Evolutionary conservation across 2,797 vertebrate species (phyloP).

Genomic region (Lepilemur septentrionalis): DNA sequence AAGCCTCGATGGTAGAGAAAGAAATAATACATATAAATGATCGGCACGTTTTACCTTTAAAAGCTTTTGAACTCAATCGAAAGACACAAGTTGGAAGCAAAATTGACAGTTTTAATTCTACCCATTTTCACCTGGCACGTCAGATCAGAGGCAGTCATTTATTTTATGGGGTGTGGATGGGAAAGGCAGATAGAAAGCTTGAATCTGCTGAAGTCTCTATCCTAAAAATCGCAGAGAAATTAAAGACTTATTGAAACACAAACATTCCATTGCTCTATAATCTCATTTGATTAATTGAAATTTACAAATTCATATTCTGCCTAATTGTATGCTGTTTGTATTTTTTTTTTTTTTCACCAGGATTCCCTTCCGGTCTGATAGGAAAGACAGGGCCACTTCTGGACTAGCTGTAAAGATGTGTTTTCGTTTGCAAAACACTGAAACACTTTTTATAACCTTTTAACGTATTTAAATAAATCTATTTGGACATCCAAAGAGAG

Average conservation of each 20-base stretch:
- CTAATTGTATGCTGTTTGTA: constrained; percentile 41
- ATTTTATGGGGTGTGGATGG: constrained; percentile 47
- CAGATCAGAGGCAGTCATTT: constrained; percentile 62
- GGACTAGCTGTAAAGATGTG: constrained; percentile 45
- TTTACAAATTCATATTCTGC: constrained; percentile 41
- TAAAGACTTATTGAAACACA: constrained; percentile 28
- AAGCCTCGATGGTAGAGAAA: constrained; percentile 62
- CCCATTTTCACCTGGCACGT: constrained; percentile 69
- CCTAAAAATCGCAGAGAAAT: constrained; percentile 45
- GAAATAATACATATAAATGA: constrained; percentile 69
- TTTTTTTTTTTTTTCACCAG: background rate
- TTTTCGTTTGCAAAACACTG: constrained; percentile 21
- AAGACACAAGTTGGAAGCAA: constrained; percentile 63
- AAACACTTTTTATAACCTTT: constrained; percentile 34
- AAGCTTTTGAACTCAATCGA: constrained; percentile 71
- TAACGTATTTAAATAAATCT: constrained; percentile 48
- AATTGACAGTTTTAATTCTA: constrained; percentile 66
- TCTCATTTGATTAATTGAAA: constrained; percentile 39
- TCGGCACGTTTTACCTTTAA: constrained; percentile 60
- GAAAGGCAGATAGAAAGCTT: constrained; percentile 23
- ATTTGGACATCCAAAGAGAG: constrained; percentile 37
- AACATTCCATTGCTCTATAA: background rate
- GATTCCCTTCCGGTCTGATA: constrained; percentile 20
- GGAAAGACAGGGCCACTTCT: constrained; percentile 55
- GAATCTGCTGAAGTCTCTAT: background rate